Evolutionary conservation across 2,888 invertebrate species (phyloP), one percentile per base, ranked within the genome.

Genomic region (Brachyptera putata): DNA sequence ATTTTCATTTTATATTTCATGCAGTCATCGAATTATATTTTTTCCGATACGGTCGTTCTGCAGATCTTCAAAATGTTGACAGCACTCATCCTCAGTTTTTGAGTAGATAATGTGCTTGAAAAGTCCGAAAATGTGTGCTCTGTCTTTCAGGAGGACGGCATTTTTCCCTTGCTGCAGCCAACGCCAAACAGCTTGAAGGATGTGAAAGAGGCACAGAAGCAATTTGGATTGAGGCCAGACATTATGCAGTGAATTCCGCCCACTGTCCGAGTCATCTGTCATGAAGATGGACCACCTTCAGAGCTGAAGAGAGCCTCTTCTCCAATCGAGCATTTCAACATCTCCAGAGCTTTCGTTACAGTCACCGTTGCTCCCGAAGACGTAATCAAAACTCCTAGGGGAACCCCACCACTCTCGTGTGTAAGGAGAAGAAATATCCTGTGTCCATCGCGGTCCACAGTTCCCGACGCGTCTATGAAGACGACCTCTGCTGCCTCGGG

Each of bases 141-240:
- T 41, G 18, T 41, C 56, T 1, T 41, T 4, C 14, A 16, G 16
- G 4, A 30, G 3, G n/a, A 56, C 36, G 5, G 18, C 37, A 18
- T 36, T 34, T 11, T 30, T 56, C 2, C n/a, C 24, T 11, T 57
- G 14, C 22, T n/a, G 26, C 16, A 56, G 4, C 24, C 41, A 56
- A 1, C 56, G 39, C 43, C 57, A 57, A 2, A 43, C 14, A 2
- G 57, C 57, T 22, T 57, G 57, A n/a, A 57, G 24, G 2, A 41
- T 22, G n/a, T 57, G 57, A n/a, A 57, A 57, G 3, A 41, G 25
- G n/a, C 57, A 56, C 9, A 56, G 37, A 3, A 56, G 56, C n/a
- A 56, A 37, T 1, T 36, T n/a, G 7, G 25, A 22, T 3, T 24
- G 3, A 11, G 16, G 25, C 16, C 41, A 39, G 1, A n/a, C 41